Percentiles rank a stretch among this genome's conserved stretches.
Evolutionary conservation across 2,888 invertebrate genomes (phyloP).

Genomic region (Alloplasta piceator): DNA sequence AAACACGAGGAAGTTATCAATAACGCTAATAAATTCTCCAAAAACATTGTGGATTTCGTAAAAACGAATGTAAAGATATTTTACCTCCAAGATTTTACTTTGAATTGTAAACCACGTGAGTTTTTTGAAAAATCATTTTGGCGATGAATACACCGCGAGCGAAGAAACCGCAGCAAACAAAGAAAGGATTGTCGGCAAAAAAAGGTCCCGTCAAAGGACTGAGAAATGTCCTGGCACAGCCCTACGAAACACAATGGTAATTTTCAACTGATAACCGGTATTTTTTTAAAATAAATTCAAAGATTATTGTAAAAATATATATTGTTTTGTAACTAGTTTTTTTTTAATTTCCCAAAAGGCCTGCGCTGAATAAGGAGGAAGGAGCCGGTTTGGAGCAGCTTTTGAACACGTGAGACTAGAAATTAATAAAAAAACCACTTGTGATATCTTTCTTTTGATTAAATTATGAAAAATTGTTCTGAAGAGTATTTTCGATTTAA

Average conservation of each 20-base stretch:
- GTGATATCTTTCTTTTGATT: too few relatives aligned
- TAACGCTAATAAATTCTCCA: background rate
- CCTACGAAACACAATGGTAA: constrained; percentile 75
- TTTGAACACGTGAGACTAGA: constrained; percentile 73
- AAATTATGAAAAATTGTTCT: too few relatives aligned
- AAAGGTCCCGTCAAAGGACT: constrained; percentile 75
- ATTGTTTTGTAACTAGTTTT: background rate
- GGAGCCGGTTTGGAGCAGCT: constrained; percentile 66
- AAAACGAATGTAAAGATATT: background rate
- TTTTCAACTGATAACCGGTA: background rate
- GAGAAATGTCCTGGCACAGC: constrained; percentile 76
- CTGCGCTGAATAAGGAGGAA: constrained; percentile 70
- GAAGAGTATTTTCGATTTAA: too few relatives aligned
- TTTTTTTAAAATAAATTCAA: background rate
- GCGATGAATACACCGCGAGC: constrained; percentile 71
- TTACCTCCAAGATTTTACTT: too few relatives aligned
- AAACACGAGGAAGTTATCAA: constrained; percentile 9
- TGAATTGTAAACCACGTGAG: background rate
- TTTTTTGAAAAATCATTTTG: background rate
- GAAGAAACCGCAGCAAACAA: constrained; percentile 72
- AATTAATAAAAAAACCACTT: background rate
- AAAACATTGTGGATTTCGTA: too few relatives aligned
- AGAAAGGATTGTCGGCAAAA: constrained; percentile 72
- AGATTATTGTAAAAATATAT: background rate
- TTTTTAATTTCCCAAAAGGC: constrained; percentile 71